Percentiles rank a stretch among this genome's conserved stretches.
These are phyloP conservation scores for Pinctada fucata DNA, from an alignment of 2,888 invertebrate genomes.

Conservation along the genomic window DNA sequence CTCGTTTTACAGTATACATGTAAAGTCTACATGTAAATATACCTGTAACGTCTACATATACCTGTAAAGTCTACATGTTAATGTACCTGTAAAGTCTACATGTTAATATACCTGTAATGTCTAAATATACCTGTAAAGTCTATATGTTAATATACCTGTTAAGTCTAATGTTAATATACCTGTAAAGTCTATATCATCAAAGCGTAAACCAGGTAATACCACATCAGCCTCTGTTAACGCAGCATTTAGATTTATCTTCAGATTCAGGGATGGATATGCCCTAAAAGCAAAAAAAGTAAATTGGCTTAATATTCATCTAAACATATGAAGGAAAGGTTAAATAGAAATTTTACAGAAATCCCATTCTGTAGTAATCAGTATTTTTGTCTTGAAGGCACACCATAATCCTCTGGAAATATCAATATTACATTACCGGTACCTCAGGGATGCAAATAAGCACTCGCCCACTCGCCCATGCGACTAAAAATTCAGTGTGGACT, in stretches of 20 bases:
- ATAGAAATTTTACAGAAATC: no score
- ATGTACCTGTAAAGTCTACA: neutral
- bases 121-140: neutral
- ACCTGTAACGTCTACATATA: neutral
- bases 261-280: conserved; percentile 67
- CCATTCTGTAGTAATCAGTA: no score
- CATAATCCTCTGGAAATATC: no score
- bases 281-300: conserved; percentile 47
- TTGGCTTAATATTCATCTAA: neutral
- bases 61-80: neutral
- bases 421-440: no score
- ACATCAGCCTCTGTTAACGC: conserved; percentile 60
- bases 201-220: conserved; percentile 67
- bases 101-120: neutral
- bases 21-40: neutral
- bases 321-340: no score
- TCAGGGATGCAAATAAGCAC: no score
- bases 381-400: no score
- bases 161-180: conserved; percentile 39
- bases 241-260: conserved; percentile 62
- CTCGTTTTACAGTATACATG: no score
- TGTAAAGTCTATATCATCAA: conserved; percentile 66
- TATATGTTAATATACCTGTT: neutral
- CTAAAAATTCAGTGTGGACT: no score
- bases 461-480: no score